These are phyloP conservation scores for Tangara arthus DNA, from an alignment of 2,797 vertebrate species.

Conservation along the genomic window DNA sequence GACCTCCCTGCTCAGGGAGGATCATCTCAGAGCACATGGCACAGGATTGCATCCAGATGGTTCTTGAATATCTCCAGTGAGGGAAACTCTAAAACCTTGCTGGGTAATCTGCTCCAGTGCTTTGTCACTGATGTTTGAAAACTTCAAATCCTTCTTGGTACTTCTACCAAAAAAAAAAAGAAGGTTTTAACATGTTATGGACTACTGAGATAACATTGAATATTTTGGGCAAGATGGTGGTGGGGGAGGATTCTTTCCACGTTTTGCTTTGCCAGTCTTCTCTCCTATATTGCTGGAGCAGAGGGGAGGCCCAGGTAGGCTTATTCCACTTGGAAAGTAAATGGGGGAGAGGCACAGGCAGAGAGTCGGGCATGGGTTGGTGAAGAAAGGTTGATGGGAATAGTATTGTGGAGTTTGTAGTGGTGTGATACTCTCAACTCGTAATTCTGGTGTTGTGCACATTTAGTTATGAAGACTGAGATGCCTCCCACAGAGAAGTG, in stretches of 20 bases:
- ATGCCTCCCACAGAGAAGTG: not conserved
- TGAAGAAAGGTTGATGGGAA: not conserved
- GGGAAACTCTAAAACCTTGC: not conserved
- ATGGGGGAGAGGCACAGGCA: not conserved
- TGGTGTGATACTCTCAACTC: not conserved
- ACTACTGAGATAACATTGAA: not conserved
- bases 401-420: not conserved
- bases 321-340: not conserved
- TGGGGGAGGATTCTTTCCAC: not conserved
- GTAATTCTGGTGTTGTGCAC: not conserved
- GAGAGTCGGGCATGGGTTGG: not conserved
- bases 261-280: not conserved
- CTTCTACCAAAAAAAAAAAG: not conserved
- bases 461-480: not conserved
- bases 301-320: not conserved
- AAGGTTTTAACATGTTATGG: not conserved
- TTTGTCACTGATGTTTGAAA: not conserved
- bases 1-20: not conserved
- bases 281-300: not conserved
- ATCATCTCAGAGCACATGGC: rapidly evolving
- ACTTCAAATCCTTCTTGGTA: not conserved
- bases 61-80: not conserved
- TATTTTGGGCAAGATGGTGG: not conserved
- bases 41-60: not conserved
- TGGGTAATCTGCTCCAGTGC: not conserved